Base-by-base conservation (phyloP, 2,797 vertebrate genomes). In the Muraenolepis orangiensis region DNA sequence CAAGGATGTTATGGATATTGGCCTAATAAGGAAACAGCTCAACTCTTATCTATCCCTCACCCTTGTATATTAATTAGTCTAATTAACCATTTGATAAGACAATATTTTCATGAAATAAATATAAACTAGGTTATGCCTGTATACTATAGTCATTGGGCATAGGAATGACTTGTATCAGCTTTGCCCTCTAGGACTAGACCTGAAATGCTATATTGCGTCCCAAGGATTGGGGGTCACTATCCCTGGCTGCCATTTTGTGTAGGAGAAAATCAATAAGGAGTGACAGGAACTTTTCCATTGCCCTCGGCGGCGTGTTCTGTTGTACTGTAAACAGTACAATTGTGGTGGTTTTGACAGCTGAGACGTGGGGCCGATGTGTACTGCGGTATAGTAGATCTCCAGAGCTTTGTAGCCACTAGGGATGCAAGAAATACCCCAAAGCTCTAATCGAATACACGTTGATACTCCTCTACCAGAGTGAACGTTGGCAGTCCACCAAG, bases 191-290 rank as follows among this genome's bases (percentile, higher is more conserved):
- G 51, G 51, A 57, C 51, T 26, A 7, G 57, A 64, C 23, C 10
- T 57, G 23, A 12, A 23, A 13, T 23, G 13, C 11, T 64, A 11
- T 13, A 26, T 57, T 64, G 57, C n/a, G 57, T 64, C 23, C 23
- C 57, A 64, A 64, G 57, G 57, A 26, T 64, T 10, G 85, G 81
- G 61, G 83, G 38, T 20, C 87, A 86, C 85, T 82, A 68, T 85
- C 42, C 73, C 1, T 32, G 77, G 82, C 23, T 81, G 81, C 85
- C 88, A 89, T 92, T 90, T 91, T 90, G 84, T 89, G 75, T 1
- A 71, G 30, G 0, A 42, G 40, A 72, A 61, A 16, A 23, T 36
- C 2, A 51, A 40, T 12, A 30, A 69, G n/a, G 66, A 34, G 34
- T 73, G 14, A 30, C 38, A 0, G 36, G 11, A 61, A 23, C 74